Evolutionary conservation across 2,113 vertebrate species (phyloP).

Genomic region (Siniperca knerii): DNA sequence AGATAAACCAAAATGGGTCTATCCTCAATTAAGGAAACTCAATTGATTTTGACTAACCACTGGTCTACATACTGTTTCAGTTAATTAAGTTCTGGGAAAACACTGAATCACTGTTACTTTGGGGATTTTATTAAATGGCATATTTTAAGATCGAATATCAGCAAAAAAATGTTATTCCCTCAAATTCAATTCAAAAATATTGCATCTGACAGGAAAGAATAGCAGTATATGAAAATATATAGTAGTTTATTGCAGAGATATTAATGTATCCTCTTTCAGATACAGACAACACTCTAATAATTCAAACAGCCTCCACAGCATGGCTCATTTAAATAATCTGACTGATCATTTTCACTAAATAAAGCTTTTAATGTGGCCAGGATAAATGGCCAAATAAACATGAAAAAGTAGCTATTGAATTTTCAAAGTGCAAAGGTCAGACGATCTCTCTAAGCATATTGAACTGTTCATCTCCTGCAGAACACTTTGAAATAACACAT

Average conservation of each 20-base stretch:
- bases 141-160: not conserved
- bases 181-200: not conserved
- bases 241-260: not conserved
- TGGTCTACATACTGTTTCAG: not conserved
- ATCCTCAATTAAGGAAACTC: not conserved
- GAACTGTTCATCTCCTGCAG: not conserved
- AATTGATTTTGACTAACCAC: not conserved
- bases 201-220: not conserved
- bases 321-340: not conserved
- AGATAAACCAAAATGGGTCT: not conserved
- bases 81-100: not conserved
- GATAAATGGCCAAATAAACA: conserved; percentile 9
- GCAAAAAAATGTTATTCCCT: not conserved
- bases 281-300: not conserved
- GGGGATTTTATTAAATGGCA: too few relatives aligned
- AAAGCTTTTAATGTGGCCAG: not conserved
- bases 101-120: not conserved
- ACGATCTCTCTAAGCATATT: not conserved
- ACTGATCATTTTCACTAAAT: not conserved
- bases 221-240: not conserved
- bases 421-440: not conserved
- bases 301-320: not conserved
- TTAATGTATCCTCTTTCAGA: not conserved
- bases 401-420: not conserved
- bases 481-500: not conserved